phyloP scores from a whole-genome alignment of 92 coral and sea anemone genomes.

The Porites lobata region DNA sequence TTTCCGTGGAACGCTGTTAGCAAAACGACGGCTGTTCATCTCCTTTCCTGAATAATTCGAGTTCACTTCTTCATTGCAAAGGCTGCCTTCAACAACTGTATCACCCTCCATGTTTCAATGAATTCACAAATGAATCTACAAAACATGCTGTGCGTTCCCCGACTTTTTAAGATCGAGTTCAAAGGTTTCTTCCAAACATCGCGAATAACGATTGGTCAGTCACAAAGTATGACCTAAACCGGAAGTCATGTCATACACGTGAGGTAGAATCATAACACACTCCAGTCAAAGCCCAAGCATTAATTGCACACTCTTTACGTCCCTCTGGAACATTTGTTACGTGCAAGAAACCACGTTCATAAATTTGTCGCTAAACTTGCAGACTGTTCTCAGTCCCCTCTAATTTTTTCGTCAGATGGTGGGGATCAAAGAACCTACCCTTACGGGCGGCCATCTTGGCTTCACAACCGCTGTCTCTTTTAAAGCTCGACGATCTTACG shows the following conservation, averaged over 20 bases:
- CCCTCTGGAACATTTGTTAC: no score
- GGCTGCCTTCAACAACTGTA: not conserved
- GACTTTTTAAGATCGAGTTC: not conserved
- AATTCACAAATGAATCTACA: not conserved
- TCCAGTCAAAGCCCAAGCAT: not conserved
- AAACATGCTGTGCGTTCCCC: not conserved
- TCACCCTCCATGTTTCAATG: conserved; percentile 2
- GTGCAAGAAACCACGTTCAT: no score
- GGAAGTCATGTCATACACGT: not conserved
- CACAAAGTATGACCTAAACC: not conserved
- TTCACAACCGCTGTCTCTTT: no score
- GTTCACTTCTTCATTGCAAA: conserved; percentile 36
- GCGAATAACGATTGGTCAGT: conserved; percentile 10
- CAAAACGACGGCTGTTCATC: not conserved
- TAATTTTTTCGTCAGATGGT: no score
- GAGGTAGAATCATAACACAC: not conserved
- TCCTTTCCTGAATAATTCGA: not conserved
- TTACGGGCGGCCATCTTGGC: no score
- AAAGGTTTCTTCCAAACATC: not conserved
- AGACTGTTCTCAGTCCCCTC: no score
- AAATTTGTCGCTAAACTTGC: no score
- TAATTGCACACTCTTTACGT: not conserved
- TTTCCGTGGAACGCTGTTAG: not conserved
- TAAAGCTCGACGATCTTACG: no score
- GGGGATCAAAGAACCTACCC: no score